Evolutionary conservation across 2,888 invertebrate species (phyloP), one percentile per base, ranked within the genome.

Genomic region (Ichneumoninae sp.): DNA sequence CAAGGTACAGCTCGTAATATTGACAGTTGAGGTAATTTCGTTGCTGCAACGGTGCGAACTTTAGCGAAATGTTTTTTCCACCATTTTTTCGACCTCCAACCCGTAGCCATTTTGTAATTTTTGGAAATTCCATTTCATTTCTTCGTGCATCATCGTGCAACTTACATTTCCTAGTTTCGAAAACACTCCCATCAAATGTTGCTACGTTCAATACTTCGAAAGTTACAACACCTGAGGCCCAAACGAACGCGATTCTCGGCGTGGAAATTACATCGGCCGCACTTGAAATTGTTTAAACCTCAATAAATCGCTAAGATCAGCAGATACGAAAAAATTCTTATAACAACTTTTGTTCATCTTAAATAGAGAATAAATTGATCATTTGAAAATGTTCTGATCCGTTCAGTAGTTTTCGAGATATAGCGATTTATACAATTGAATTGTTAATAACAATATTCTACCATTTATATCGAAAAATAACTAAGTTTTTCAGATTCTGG

Each of bases 391-490:
- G 19, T 65, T 65, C 19, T n/a, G 40, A 5, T 65, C 10, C 6
- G 10, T 16, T 30, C 65, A 19, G n/a, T 65, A 65, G 40, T 40
- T 65, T 36, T 40, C 5, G 36, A 65, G 65, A 36, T 65, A 62
- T 62, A 33, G 8, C 62, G 62, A 26, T 62, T 62, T 62, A 62
- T 16, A 62, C 33, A 62, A 62, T 62, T 62, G 13, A 62, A 30
- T 33, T 33, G 40, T 40, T 3, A 40, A 10, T 40, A 40, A 40
- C 40, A 40, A 40, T 40, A 1, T 40, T 40, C 40, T 40, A 40
- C 2, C 33, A 6, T 6, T 33, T 33, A 33, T 10, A 40, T 40
- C 0, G 0, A 40, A 40, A 40, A 8, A 40, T 10, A 10, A 40
- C 8, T 3, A 40, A 40, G 8, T 0, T 40, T 40, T 40, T 40